Evolutionary conservation across 2,113 vertebrate genomes (phyloP).

Genomic region (Lathamus discolor): DNA sequence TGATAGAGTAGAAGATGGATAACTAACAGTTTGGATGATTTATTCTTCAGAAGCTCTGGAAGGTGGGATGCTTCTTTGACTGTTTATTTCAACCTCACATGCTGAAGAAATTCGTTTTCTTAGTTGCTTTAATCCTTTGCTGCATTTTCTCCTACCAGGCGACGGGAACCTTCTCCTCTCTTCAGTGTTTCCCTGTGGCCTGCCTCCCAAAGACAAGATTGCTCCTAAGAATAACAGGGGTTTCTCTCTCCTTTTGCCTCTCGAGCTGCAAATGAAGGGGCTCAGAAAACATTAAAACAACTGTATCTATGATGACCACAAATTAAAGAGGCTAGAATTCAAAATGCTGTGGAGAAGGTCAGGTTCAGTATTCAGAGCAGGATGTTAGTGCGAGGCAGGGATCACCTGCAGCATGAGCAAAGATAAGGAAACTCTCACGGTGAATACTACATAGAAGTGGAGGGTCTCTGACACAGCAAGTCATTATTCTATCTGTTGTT

Average conservation of each 20-base stretch:
- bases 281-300: background rate
- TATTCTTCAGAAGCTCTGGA: slow-evolving; percentile 50
- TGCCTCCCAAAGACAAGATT: background rate
- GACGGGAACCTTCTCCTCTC: background rate
- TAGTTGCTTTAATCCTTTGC: background rate
- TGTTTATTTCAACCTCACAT: slow-evolving; percentile 11
- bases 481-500: slow-evolving; percentile 51
- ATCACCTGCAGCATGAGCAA: slow-evolving; percentile 51
- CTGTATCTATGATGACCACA: background rate
- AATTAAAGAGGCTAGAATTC: background rate
- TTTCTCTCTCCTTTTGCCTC: background rate
- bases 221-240: background rate
- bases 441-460: slow-evolving; percentile 23
- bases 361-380: slow-evolving; percentile 43
- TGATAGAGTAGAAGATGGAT: slow-evolving; percentile 28
- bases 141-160: background rate
- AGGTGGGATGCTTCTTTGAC: background rate
- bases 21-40: slow-evolving; percentile 51
- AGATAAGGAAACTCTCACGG: slow-evolving; percentile 45
- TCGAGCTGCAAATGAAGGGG: background rate
- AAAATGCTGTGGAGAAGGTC: slow-evolving; percentile 25
- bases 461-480: slow-evolving; percentile 55
- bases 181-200: background rate
- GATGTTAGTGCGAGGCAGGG: slow-evolving; percentile 32
- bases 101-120: background rate